Evolutionary conservation across 2,888 invertebrate species (phyloP), one percentile per base, ranked within the genome.

Genomic region (Nomada ruficornis): DNA sequence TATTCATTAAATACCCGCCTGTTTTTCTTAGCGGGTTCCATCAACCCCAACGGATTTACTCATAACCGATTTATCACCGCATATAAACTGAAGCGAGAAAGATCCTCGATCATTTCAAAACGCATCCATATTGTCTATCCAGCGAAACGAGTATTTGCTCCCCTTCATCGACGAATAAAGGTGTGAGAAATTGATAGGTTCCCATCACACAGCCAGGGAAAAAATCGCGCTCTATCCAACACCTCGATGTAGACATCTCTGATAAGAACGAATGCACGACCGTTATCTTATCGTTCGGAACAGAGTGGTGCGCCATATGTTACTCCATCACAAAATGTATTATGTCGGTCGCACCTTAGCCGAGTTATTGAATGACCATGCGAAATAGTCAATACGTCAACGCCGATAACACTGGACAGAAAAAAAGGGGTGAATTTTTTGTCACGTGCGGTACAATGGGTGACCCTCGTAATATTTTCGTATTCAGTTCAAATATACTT

Each of bases 281-380:
- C 84, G 90, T 90, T 92, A 92, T 92, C 93, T 92, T 92, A 92
- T 92, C 92, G 84, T 54, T 64, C 54, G 50, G 65, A 44, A 20
- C 4, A 44, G 42, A 69, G 83, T 77, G 80, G 71, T 73, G 75
- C 80, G 85, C 87, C 89, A 90, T 89, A 90, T 89, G 91, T 89
- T 86, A 89, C 90, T 89, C 90, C 88, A 90, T 85, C 86, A 86
- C 86, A 90, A 64, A 90, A 89, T 89, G 88, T 83, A 71, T 82
- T 77, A 60, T 47, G 68, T n/a, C 52, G 65, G 64, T 36, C 63
- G 63, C 29, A 11, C 26, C 54, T 77, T 86, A 86, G 85, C 81
- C 84, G 84, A 86, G 82, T 85, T 90, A 88, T 89, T 85, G 86
- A 82, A 80, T 83, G 77, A 63, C 26, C 54, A 50, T 29, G 78